A percentile compares a stretch with the other conserved stretches of the same genome.
These are phyloP conservation scores for Trachythela sp. DNA, from an alignment of 64 coral and sea anemone species.

Conservation along the genomic window DNA sequence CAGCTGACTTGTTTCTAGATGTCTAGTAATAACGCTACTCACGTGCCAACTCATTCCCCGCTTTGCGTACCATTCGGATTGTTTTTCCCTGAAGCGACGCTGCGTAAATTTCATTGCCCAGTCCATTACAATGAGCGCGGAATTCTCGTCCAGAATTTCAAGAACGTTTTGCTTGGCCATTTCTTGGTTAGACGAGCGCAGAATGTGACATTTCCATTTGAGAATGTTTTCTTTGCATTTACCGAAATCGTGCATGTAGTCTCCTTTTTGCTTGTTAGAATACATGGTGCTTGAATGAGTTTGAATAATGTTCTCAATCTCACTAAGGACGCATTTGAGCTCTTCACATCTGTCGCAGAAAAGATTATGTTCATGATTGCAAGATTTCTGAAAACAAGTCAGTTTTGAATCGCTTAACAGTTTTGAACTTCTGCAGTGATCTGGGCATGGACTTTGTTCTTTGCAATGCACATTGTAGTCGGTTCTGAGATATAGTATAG, in stretches of 20 bases:
- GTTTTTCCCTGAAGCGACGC: conserved; percentile 17
- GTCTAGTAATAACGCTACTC: conserved; percentile 10
- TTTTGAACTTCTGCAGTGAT: conserved; percentile 46
- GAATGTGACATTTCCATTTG: conserved; percentile 40
- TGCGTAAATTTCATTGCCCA: conserved; percentile 35
- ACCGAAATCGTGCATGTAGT: conserved; percentile 1
- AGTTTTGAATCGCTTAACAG: conserved; percentile 38
- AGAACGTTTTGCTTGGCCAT: background rate
- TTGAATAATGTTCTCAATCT: conserved; percentile 25
- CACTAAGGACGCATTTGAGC: conserved; percentile 13
- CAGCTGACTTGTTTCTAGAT: background rate
- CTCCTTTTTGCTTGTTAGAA: background rate
- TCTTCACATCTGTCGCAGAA: conserved; percentile 31
- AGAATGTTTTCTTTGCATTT: conserved; percentile 21
- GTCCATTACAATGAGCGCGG: conserved; percentile 27
- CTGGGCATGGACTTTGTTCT: conserved; percentile 23
- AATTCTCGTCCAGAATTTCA: background rate
- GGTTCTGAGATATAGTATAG: conserved; percentile 26
- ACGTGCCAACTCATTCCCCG: conserved; percentile 26
- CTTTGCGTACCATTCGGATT: conserved; percentile 38
- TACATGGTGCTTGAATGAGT: background rate
- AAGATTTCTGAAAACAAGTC: background rate
- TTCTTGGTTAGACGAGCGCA: conserved; percentile 33
- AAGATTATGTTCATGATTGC: conserved; percentile 23
- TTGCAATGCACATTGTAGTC: conserved; percentile 42